These are phyloP conservation scores for Apomyelois bistriatella DNA, from an alignment of 2,888 invertebrate species.

Conservation along the genomic window DNA sequence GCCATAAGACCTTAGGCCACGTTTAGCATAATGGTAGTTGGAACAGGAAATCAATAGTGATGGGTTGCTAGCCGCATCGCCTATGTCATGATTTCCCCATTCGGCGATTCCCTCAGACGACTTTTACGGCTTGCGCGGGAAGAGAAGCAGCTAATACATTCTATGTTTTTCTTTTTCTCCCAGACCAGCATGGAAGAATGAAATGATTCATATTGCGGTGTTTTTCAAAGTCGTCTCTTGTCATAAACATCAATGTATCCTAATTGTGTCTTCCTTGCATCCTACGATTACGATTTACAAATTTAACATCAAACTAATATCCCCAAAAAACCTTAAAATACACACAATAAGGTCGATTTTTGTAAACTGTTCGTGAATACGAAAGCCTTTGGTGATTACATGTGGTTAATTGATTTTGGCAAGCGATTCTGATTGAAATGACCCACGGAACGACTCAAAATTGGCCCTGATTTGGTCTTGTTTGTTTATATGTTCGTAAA, in stretches of 20 bases:
- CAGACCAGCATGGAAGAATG: too few species aligned
- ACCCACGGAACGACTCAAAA: constrained; percentile 48
- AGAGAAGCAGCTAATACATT: too few species aligned
- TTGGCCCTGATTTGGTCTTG: constrained; percentile 42
- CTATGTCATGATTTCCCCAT: too few species aligned
- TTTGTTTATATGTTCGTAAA: constrained; percentile 49
- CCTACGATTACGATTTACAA: constrained; percentile 51
- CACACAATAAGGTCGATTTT: constrained; percentile 23
- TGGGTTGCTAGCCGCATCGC: too few species aligned
- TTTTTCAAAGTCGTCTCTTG: background rate
- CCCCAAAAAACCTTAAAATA: constrained; percentile 11
- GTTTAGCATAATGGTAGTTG: too few species aligned
- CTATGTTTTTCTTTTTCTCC: too few species aligned
- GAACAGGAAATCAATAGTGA: too few species aligned
- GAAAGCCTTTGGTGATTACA: constrained; percentile 44
- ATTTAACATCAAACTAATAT: constrained; percentile 16
- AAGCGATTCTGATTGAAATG: constrained; percentile 53
- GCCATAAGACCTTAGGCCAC: too few species aligned
- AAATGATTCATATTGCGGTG: too few species aligned
- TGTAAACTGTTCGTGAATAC: background rate
- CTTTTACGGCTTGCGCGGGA: too few species aligned
- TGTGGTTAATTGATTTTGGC: constrained; percentile 71
- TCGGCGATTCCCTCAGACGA: too few species aligned
- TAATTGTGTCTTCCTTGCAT: constrained; percentile 27
- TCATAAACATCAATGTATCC: background rate